These are phyloP conservation scores for Actias luna DNA, from an alignment of 2,888 invertebrate genomes.

Conservation along the genomic window DNA sequence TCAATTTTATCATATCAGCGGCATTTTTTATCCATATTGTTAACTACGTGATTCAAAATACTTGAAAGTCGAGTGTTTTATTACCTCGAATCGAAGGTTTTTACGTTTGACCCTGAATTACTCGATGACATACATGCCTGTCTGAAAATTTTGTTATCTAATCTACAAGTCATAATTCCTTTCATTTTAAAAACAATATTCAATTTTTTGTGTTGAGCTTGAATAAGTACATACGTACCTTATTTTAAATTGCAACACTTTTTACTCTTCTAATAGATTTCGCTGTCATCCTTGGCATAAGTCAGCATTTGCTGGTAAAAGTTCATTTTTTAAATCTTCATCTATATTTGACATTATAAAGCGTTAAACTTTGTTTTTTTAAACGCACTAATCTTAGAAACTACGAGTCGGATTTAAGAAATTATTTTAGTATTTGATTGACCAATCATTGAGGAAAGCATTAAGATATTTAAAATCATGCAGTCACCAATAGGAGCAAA, in stretches of 20 bases:
- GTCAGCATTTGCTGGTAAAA: not conserved
- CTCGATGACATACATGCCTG: not conserved
- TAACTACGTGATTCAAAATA: slow-evolving; percentile 1
- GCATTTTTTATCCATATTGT: not conserved
- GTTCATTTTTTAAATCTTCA: not conserved
- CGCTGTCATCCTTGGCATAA: too few species aligned
- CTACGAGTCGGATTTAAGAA: too few species aligned
- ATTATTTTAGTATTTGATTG: too few species aligned
- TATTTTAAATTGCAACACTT: not conserved
- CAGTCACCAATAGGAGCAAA: too few species aligned
- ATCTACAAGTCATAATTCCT: not conserved
- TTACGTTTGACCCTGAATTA: not conserved
- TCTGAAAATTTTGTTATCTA: not conserved
- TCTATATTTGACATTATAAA: too few species aligned
- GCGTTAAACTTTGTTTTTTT: too few species aligned
- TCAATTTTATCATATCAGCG: slow-evolving; percentile 27
- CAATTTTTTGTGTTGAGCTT: not conserved
- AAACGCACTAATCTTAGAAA: too few species aligned
- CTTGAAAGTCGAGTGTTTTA: not conserved
- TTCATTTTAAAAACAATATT: too few species aligned
- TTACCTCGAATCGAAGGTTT: slow-evolving; percentile 1
- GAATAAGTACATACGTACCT: too few species aligned
- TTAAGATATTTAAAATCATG: too few species aligned
- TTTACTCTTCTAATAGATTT: not conserved
- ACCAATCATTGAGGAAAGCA: too few species aligned